Conservation (phyloP, 2,888 invertebrate species). For the Agriopis aurantiaria region DNA sequence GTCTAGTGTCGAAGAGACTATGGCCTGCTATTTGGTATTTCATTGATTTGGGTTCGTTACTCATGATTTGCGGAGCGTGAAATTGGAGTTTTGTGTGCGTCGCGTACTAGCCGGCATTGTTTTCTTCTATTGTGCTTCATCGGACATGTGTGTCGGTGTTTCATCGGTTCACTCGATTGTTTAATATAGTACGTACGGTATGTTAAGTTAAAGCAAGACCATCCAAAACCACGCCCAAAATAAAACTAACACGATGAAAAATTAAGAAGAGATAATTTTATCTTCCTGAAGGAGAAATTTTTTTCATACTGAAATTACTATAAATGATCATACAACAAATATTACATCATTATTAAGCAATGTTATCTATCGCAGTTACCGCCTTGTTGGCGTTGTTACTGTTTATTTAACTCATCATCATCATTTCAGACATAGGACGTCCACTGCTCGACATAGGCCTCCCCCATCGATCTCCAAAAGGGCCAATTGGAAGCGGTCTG, state of each 20-base stretch:
- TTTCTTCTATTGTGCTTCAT: slow-evolving; percentile 60
- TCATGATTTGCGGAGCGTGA: slow-evolving; percentile 55
- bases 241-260: background rate
- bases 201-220: slow-evolving; percentile 10
- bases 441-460: too few relatives aligned
- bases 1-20: slow-evolving; percentile 23
- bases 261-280: background rate
- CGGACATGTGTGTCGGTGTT: slow-evolving; percentile 56
- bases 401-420: too few relatives aligned
- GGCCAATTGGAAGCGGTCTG: too few relatives aligned
- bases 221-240: background rate
- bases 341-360: too few relatives aligned
- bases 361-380: too few relatives aligned
- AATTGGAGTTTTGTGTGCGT: slow-evolving; percentile 57
- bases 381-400: too few relatives aligned
- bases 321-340: too few relatives aligned
- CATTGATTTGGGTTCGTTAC: slow-evolving; percentile 42
- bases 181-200: slow-evolving; percentile 20
- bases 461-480: too few relatives aligned
- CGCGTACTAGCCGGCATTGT: slow-evolving; percentile 53
- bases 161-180: slow-evolving; percentile 16
- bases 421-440: too few relatives aligned
- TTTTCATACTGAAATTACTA: too few relatives aligned
- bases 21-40: slow-evolving; percentile 8
- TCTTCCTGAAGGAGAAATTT: too few relatives aligned